Base-by-base conservation (phyloP, 2,888 invertebrate species). In the Trichogramma dendrolimi region DNA sequence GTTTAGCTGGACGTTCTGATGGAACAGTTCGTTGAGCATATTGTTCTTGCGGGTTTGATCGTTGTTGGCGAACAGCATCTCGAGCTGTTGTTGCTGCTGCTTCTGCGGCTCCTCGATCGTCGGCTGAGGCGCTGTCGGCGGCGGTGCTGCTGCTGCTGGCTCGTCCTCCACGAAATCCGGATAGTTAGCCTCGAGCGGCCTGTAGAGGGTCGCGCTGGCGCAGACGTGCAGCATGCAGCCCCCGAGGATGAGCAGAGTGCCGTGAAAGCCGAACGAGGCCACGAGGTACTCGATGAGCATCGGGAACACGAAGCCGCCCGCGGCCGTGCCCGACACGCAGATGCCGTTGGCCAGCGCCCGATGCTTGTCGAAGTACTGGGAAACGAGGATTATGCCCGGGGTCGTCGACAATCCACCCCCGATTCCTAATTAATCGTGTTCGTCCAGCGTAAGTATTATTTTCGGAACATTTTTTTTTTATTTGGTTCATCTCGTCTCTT, bases 341-440 rank as follows among this genome's bases (percentile, higher is more conserved):
- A 91, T 87, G 0, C 91, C 91, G 72, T 91, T 91, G 0, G 91
- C 91, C 65, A 91, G 73, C 0, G 90, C 90, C 56, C 90, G 85
- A 77, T 89, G 89, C 71, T 87, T 89, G 70, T 89, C 88, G 71
- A 91, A 91, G 72, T 91, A 91, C 67, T 89, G 88, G 0, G 90
- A 90, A 0, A 91, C 90, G 63, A 91, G 88, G 6, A 91, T 89
- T 57, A 91, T 89, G 0, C 91, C 91, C 0, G 91, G 90, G 0
- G 91, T 90, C 1, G 90, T 91, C 0, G 90, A 90, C 0, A 91
- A 81, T 0, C 90, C 90, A 0, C 90, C 90, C 0, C 91, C 91
- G 60, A 90, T 87, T 46, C 91, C 90, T 86, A 74, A 0, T 70
- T 49, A 39, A 8, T 47, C 43, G 42, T 50, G 48, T 11, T 56